Conservation (phyloP, 2,113 vertebrate genomes). For the Pelobates fuscus region DNA sequence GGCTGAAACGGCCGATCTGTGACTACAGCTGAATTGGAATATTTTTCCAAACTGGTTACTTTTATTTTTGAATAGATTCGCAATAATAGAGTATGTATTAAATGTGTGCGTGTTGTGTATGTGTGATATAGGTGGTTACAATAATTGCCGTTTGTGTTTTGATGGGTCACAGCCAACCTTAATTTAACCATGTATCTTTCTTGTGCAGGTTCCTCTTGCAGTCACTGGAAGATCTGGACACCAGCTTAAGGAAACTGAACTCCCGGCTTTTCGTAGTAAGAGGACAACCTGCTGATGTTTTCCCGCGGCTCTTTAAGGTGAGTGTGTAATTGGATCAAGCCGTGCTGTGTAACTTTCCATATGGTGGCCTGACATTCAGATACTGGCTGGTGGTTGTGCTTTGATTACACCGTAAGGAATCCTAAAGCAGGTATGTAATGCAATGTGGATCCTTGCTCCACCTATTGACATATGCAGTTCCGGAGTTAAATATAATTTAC, state of each 20-base stretch:
- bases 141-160: too few relatives aligned
- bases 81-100: too few relatives aligned
- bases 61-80: too few relatives aligned
- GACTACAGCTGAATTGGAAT: too few relatives aligned
- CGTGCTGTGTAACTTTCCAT: not conserved
- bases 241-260: constrained; percentile 87
- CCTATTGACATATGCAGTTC: too few relatives aligned
- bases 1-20: too few relatives aligned
- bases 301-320: constrained; percentile 95
- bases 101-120: too few relatives aligned
- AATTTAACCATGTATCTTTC: constrained; percentile 39
- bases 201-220: constrained; percentile 86
- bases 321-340: constrained; percentile 38
- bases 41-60: too few relatives aligned
- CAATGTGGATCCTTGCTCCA: too few relatives aligned
- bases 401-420: not conserved
- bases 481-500: too few relatives aligned
- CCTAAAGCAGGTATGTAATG: not conserved
- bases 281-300: constrained; percentile 93
- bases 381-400: not conserved
- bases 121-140: too few relatives aligned
- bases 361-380: not conserved
- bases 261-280: constrained; percentile 92
- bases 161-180: too few relatives aligned
- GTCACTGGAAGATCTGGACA: constrained; percentile 91